These are phyloP conservation scores for Meles meles DNA, from an alignment of 2,113 vertebrate genomes.

Conservation along the genomic window DNA sequence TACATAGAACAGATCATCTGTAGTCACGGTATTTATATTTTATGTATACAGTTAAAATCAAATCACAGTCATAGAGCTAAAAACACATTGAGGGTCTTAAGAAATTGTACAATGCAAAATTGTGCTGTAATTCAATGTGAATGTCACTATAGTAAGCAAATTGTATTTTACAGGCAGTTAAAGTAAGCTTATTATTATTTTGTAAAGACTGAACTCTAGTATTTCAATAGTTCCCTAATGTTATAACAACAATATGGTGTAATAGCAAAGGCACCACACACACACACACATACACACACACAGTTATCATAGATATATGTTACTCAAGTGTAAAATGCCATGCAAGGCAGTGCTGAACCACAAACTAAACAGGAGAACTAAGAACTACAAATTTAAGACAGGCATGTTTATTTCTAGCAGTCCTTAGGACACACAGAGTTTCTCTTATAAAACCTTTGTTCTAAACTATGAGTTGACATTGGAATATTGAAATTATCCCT, in stretches of 20 bases:
- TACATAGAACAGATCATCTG: background rate
- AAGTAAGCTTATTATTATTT: constrained; percentile 15
- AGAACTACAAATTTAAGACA: background rate
- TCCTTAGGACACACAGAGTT: background rate
- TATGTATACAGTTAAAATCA: background rate
- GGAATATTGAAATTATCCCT: background rate
- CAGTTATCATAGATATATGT: background rate
- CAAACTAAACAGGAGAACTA: background rate
- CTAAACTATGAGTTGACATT: background rate
- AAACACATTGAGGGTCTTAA: constrained; percentile 15
- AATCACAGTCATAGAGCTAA: background rate
- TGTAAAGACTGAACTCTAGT: constrained; percentile 8
- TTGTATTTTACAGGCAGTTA: constrained; percentile 25
- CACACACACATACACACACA: background rate
- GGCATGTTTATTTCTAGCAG: background rate
- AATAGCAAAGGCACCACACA: background rate
- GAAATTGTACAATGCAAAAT: background rate
- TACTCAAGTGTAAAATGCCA: background rate
- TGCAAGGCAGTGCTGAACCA: background rate
- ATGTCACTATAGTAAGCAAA: constrained; percentile 1
- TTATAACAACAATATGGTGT: constrained; percentile 8
- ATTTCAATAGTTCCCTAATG: background rate
- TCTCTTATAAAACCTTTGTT: background rate
- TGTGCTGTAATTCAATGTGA: background rate
- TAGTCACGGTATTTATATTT: background rate